Percentiles rank a stretch among this genome's conserved stretches.
These are phyloP conservation scores for Agrochola litura DNA, from an alignment of 2,888 invertebrate genomes.

Conservation along the genomic window DNA sequence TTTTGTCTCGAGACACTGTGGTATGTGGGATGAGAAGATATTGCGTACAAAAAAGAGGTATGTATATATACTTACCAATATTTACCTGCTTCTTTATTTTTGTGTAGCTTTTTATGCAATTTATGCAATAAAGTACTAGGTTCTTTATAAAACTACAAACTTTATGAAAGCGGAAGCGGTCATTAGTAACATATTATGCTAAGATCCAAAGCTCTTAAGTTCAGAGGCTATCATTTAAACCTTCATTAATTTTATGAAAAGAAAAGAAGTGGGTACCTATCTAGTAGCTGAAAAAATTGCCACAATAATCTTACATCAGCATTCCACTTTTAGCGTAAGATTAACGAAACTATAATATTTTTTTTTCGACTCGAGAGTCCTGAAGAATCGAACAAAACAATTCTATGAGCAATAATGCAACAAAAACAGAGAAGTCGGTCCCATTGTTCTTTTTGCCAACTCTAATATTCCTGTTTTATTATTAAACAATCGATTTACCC, in stretches of 20 bases:
- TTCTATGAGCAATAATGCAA: neutral
- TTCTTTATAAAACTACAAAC: neutral
- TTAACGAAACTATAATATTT: neutral
- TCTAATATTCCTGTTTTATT: constrained; percentile 19
- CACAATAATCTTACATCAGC: too few species aligned
- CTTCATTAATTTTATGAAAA: constrained; percentile 1
- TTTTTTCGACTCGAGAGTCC: neutral
- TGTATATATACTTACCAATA: too few species aligned
- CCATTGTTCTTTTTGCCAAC: neutral
- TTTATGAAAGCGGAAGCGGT: neutral
- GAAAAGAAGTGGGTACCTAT: neutral
- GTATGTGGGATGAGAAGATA: too few species aligned
- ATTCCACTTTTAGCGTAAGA: neutral
- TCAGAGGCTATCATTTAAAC: constrained; percentile 9
- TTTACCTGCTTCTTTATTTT: neutral
- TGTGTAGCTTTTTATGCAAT: neutral
- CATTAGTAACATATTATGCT: neutral
- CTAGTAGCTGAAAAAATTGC: neutral
- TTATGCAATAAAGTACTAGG: neutral
- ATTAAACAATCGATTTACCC: constrained; percentile 36
- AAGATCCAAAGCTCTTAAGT: neutral
- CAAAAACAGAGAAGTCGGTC: neutral
- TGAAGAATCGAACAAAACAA: neutral
- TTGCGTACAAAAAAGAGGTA: too few species aligned
- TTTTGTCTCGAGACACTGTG: too few species aligned